Conservation (phyloP, 2,888 invertebrate genomes). For the Cybosia mesomella region DNA sequence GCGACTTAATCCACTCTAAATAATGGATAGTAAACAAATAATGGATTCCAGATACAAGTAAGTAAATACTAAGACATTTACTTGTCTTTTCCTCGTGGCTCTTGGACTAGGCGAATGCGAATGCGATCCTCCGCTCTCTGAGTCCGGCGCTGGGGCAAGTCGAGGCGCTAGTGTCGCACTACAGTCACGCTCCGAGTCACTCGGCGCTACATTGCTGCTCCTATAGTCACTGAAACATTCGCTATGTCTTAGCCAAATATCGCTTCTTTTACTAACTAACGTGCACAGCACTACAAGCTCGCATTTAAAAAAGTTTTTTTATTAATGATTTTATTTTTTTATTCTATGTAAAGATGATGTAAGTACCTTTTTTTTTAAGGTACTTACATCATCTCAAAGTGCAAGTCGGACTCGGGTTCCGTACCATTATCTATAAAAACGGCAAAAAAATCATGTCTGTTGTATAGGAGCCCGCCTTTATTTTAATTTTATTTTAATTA, state of each 20-base stretch:
- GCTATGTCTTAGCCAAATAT: constrained; percentile 58
- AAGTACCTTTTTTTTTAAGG: too few relatives aligned
- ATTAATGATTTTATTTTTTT: too few relatives aligned
- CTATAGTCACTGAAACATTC: constrained; percentile 93
- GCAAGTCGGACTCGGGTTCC: too few relatives aligned
- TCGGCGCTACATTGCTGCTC: constrained; percentile 95
- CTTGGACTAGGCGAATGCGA: constrained; percentile 93
- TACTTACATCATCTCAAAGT: too few relatives aligned
- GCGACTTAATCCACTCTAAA: not conserved
- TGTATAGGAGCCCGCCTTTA: too few relatives aligned
- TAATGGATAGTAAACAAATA: not conserved
- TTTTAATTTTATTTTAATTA: too few relatives aligned
- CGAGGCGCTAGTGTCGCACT: constrained; percentile 88
- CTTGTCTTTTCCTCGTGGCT: constrained; percentile 92
- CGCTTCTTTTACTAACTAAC: not conserved
- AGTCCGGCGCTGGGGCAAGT: constrained; percentile 88
- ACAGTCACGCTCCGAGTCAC: constrained; percentile 96
- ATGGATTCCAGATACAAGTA: not conserved
- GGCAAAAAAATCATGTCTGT: too few relatives aligned
- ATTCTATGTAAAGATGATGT: too few relatives aligned
- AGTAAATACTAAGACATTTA: not conserved
- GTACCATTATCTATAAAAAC: too few relatives aligned
- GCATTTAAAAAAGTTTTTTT: too few relatives aligned
- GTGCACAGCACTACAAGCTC: too few relatives aligned
- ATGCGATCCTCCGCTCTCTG: constrained; percentile 93